phyloP scores from a whole-genome alignment of 2,888 invertebrate genomes.

The Tetranychus piercei region DNA sequence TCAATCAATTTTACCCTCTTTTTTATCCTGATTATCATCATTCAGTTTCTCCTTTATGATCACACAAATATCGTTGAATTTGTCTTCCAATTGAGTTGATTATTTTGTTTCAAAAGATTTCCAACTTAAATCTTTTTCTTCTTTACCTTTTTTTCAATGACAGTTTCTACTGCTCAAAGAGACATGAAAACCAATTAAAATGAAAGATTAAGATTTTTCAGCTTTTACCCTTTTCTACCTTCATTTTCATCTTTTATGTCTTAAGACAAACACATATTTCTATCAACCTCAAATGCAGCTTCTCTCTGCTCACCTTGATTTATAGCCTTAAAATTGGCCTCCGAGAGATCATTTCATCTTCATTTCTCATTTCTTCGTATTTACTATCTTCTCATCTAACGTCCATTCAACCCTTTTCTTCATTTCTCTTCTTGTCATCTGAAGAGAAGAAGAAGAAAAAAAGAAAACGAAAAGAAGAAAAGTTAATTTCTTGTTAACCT shows the following conservation, averaged over 20 bases:
- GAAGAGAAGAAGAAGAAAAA: no score
- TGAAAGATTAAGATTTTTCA: neutral
- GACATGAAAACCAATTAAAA: neutral
- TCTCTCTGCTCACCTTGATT: neutral
- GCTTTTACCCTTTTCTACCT: no score
- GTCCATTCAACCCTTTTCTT: neutral
- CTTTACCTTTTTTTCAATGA: no score
- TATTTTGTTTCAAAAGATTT: no score
- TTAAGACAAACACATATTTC: neutral
- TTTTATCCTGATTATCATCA: neutral
- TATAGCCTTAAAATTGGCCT: conserved; percentile 1
- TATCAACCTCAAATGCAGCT: neutral
- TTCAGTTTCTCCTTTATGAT: neutral
- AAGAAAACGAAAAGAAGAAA: no score
- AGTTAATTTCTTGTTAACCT: neutral
- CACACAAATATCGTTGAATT: neutral
- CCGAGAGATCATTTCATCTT: neutral
- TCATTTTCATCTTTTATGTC: no score
- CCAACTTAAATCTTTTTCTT: no score
- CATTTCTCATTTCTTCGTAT: no score
- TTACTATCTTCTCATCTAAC: neutral
- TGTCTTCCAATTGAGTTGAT: no score
- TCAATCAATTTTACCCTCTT: no score
- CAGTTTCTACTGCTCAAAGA: no score
- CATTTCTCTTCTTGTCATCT: neutral